Conservation (phyloP, 2,888 invertebrate genomes). For the Hypomecis atomaria region DNA sequence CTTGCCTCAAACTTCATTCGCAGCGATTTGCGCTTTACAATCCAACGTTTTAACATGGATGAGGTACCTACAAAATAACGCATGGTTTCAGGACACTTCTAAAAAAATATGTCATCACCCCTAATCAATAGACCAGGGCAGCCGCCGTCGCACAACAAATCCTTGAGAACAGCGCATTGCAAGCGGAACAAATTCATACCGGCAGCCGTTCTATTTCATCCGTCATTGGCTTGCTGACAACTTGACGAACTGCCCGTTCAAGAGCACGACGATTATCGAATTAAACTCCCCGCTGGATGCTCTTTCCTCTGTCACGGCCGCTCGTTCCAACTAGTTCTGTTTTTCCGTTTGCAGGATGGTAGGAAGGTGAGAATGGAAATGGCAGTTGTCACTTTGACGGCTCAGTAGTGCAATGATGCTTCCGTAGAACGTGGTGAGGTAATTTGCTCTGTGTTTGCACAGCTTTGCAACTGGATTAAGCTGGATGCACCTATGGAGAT, state of each 20-base stretch:
- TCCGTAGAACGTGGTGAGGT: slow-evolving; percentile 2
- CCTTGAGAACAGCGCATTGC: slow-evolving; percentile 17
- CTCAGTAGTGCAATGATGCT: slow-evolving; percentile 12
- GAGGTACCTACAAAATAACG: too few relatives aligned
- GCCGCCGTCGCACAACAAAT: not conserved
- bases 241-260: slow-evolving; percentile 77
- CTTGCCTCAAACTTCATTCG: too few relatives aligned
- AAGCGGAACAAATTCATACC: slow-evolving; percentile 33
- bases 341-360: slow-evolving; percentile 50
- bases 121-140: not conserved
- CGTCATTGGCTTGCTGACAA: slow-evolving; percentile 52
- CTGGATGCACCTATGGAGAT: not conserved
- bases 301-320: slow-evolving; percentile 82
- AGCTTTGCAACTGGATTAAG: not conserved
- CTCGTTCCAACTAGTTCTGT: slow-evolving; percentile 50
- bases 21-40: too few relatives aligned
- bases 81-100: too few relatives aligned
- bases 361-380: slow-evolving; percentile 36
- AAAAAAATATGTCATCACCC: not conserved
- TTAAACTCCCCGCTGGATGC: slow-evolving; percentile 77
- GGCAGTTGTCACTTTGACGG: slow-evolving; percentile 19
- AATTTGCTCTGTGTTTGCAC: not conserved
- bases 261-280: slow-evolving; percentile 81
- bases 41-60: too few relatives aligned
- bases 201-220: slow-evolving; percentile 40